Percentiles rank a stretch among this genome's conserved stretches.
These are phyloP conservation scores for Liolophura sinensis DNA, from an alignment of 1,140 invertebrate species.

Conservation along the genomic window DNA sequence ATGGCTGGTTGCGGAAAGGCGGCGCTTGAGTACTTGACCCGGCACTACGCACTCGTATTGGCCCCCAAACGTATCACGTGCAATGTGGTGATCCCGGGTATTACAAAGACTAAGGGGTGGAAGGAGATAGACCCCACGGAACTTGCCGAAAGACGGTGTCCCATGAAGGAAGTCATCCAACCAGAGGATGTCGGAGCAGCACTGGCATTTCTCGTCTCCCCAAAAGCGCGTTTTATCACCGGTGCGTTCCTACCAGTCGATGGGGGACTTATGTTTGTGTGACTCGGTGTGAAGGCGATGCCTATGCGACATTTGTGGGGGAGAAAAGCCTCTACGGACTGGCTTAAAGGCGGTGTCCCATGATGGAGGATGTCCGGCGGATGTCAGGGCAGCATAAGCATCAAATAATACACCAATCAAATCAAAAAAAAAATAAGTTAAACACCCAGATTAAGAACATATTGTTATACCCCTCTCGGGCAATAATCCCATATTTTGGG, in stretches of 20 bases:
- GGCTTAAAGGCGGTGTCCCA: too few species aligned
- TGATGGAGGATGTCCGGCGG: too few species aligned
- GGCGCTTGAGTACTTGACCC: slow-evolving; percentile 1
- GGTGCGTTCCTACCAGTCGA: slow-evolving; percentile 5
- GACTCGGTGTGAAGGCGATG: too few species aligned
- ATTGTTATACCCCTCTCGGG: too few species aligned
- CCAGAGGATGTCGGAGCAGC: neutral
- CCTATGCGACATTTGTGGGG: too few species aligned
- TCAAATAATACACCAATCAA: too few species aligned
- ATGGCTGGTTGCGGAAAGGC: slow-evolving; percentile 1
- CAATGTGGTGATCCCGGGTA: slow-evolving; percentile 6
- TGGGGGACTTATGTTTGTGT: neutral
- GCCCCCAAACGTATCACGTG: slow-evolving; percentile 1
- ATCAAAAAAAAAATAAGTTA: too few species aligned
- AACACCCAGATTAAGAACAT: too few species aligned
- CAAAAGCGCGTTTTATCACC: neutral
- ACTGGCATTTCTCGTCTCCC: slow-evolving; percentile 3
- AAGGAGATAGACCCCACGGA: neutral
- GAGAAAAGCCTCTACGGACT: too few species aligned
- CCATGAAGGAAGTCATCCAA: slow-evolving; percentile 1
- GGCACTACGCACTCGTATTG: slow-evolving; percentile 4
- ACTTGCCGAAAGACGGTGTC: neutral
- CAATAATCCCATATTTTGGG: too few species aligned
- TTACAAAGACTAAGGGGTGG: slow-evolving; percentile 1
- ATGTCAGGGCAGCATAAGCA: too few species aligned